Base-by-base conservation (phyloP, 2,888 invertebrate genomes). In the Cheilosia grossa region DNA sequence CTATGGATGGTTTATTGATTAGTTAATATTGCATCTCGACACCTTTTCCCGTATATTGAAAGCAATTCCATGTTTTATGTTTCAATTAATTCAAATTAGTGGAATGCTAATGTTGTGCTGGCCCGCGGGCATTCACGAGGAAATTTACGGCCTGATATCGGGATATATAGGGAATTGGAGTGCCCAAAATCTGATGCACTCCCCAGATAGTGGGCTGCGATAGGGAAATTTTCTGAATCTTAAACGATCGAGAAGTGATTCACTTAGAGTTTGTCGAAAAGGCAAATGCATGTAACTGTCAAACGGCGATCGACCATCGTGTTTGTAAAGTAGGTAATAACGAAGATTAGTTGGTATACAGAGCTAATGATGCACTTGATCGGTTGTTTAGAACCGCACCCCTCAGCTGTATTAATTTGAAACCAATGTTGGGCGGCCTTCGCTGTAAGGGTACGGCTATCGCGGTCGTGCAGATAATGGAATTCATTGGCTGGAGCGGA, bases 51-150 rank as follows among this genome's bases (percentile, higher is more conserved):
- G 44, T 47, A 58, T 44, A 81, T 61, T 85, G 85, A 85, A 85
- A 85, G 85, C 85, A 77, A 85, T 85, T 85, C 75, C 85, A 53
- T 85, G 85, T 85, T 85, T 81, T 81, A 85, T 85, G 85, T 85
- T 85, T 85, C 81, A 85, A 85, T 85, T 81, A 85, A 85, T 85
- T 85, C 66, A 85, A 85, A 81, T 85, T 75, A 85, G 67, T 72
- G 40, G 72, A 85, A 85, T 67, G 81, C 75, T 72, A 80, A 80
- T 79, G 42, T 30, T 53, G 69, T 59, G 58, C 54, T 27, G 54
- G 30, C 1, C 30, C 15, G 54, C 6, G 33, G 13, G 2, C 4
- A 30, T 58, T 53, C 75, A 64, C 17, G 59, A 37, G 64, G 27
- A 37, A 83, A 83, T 83, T 80, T 83, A 83, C 80, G 37, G 30